These are phyloP conservation scores for Apostichopus leukothele DNA, from an alignment of 53 echinoderm and acorn worm species.

Conservation along the genomic window DNA sequence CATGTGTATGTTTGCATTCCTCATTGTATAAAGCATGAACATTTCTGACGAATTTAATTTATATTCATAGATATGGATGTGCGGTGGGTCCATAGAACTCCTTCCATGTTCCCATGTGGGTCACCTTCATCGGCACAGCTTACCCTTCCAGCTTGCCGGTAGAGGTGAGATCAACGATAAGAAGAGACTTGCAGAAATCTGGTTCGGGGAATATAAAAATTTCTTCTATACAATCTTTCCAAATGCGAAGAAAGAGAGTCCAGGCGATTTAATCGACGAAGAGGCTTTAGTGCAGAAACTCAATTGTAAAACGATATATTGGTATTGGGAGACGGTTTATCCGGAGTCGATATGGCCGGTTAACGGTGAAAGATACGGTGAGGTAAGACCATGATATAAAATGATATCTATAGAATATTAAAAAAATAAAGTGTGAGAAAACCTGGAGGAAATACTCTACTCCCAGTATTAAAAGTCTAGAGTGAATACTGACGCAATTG, in stretches of 20 bases:
- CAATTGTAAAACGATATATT: slow-evolving; percentile 45
- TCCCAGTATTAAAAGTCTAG: too few species aligned
- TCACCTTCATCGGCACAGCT: slow-evolving; percentile 5
- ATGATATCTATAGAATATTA: too few species aligned
- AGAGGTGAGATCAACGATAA: slow-evolving; percentile 30
- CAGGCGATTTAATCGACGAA: slow-evolving; percentile 51
- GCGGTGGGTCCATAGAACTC: slow-evolving; percentile 34
- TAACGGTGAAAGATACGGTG: slow-evolving; percentile 46
- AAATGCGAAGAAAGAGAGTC: slow-evolving; percentile 29
- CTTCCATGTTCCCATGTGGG: slow-evolving; percentile 44
- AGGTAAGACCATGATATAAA: slow-evolving; percentile 35
- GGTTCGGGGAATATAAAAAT: slow-evolving; percentile 56
- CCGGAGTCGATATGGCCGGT: slow-evolving; percentile 59
- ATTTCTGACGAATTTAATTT: neutral
- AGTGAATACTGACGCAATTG: too few species aligned
- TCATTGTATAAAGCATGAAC: too few species aligned
- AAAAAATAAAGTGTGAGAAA: too few species aligned
- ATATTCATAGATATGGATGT: slow-evolving; percentile 37
- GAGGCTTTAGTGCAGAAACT: slow-evolving; percentile 31
- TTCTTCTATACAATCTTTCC: slow-evolving; percentile 54
- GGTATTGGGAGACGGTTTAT: slow-evolving; percentile 58
- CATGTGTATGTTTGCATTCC: too few species aligned
- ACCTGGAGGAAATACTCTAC: too few species aligned
- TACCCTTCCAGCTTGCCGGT: slow-evolving; percentile 17
- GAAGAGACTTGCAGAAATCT: slow-evolving; percentile 54